phyloP scores from a whole-genome alignment of 2,797 vertebrate species.

The Distichodus sexfasciatus region DNA sequence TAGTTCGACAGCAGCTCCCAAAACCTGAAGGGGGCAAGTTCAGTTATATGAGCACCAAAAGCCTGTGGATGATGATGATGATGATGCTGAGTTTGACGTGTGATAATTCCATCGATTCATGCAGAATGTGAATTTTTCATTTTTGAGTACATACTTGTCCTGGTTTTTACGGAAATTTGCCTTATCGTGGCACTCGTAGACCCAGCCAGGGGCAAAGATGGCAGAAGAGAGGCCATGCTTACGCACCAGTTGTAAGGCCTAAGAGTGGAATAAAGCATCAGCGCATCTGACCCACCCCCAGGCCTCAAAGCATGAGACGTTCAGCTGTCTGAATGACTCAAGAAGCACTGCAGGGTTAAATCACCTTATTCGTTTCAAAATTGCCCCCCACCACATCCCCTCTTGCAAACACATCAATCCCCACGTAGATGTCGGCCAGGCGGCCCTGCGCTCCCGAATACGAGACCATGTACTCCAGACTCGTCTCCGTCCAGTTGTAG shows the following conservation, averaged over 20 bases:
- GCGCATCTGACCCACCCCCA: too few relatives aligned
- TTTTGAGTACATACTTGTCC: constrained; percentile 77
- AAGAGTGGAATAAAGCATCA: neutral
- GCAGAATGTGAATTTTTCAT: too few relatives aligned
- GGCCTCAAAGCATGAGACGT: too few relatives aligned
- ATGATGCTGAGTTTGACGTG: too few relatives aligned
- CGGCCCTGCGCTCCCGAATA: constrained; percentile 59
- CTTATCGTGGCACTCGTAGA: constrained; percentile 84
- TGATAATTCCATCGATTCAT: too few relatives aligned
- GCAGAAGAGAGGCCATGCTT: constrained; percentile 82
- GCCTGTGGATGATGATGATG: too few relatives aligned
- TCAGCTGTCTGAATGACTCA: too few relatives aligned
- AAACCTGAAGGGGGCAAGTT: constrained; percentile 86
- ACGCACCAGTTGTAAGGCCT: constrained; percentile 87
- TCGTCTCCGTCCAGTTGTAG: constrained; percentile 91
- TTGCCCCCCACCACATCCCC: constrained; percentile 84
- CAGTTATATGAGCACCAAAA: too few relatives aligned
- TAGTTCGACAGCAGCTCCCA: constrained; percentile 79
- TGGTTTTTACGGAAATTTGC: constrained; percentile 83
- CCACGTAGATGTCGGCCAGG: constrained; percentile 80
- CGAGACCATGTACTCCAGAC: constrained; percentile 70
- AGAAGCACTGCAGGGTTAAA: too few relatives aligned
- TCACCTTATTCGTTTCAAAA: constrained; percentile 86
- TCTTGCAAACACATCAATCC: constrained; percentile 88
- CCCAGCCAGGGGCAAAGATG: constrained; percentile 95